Evolutionary conservation across 2,113 vertebrate species (phyloP).

Genomic region (Tursiops truncatus): DNA sequence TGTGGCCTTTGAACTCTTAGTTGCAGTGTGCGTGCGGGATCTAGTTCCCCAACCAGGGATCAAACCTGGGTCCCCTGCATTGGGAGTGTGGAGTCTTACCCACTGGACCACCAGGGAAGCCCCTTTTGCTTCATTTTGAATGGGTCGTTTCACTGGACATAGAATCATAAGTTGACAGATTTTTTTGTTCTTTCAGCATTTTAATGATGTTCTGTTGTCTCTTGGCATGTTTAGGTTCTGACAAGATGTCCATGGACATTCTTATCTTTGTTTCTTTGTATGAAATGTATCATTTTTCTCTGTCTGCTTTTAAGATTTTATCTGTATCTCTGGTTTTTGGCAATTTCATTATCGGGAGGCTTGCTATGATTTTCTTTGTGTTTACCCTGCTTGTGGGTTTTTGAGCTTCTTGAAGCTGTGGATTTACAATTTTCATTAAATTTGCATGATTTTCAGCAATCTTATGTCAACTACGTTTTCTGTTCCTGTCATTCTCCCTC

Average conservation of each 20-base stretch:
- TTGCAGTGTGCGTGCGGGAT: too few relatives aligned
- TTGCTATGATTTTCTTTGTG: conserved; percentile 18
- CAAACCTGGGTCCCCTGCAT: too few relatives aligned
- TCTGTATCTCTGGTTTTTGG: conserved; percentile 18
- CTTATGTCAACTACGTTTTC: neutral
- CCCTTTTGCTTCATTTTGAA: neutral
- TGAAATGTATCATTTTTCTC: neutral
- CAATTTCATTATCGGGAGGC: neutral
- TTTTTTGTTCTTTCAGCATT: conserved; percentile 19
- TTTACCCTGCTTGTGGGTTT: neutral
- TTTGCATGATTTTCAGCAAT: neutral
- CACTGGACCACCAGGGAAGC: too few relatives aligned
- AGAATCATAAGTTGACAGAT: neutral
- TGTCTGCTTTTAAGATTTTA: neutral
- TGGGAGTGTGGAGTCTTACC: too few relatives aligned
- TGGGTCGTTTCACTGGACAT: neutral
- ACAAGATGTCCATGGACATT: neutral
- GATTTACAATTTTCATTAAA: neutral
- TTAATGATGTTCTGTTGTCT: neutral
- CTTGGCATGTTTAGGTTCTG: neutral
- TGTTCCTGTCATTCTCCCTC: neutral
- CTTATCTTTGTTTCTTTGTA: neutral
- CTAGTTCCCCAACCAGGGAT: too few relatives aligned
- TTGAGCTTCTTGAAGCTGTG: neutral
- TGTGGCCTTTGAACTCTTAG: too few relatives aligned